These are phyloP conservation scores for Pyrgilauda ruficollis DNA, from an alignment of 2,113 vertebrate genomes.

Conservation along the genomic window DNA sequence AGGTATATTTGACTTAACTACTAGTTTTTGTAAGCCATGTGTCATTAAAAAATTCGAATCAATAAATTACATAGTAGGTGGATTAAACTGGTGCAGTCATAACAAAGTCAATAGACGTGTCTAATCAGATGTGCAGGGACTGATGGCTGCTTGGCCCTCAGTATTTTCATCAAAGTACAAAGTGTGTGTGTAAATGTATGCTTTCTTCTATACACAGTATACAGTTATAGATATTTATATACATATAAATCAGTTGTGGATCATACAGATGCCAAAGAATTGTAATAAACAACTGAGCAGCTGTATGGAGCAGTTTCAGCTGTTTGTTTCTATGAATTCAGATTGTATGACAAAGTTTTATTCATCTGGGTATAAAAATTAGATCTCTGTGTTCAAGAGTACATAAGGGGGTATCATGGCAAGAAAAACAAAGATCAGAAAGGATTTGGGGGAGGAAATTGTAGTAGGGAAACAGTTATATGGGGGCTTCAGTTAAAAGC, in stretches of 20 bases:
- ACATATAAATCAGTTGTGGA: neutral
- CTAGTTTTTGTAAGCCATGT: neutral
- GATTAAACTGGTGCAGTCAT: neutral
- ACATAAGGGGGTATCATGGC: neutral
- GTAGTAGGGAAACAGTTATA: neutral
- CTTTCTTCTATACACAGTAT: neutral
- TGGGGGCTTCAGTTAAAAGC: neutral
- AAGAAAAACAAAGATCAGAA: neutral
- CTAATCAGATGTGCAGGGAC: neutral
- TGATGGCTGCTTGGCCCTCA: neutral
- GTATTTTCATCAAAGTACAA: neutral
- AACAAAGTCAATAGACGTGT: neutral
- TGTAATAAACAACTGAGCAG: neutral
- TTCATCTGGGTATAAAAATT: neutral
- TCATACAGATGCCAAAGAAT: neutral
- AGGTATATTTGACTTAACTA: slow-evolving; percentile 22
- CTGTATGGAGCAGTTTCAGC: neutral
- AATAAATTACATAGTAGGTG: slow-evolving; percentile 23
- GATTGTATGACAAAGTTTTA: neutral
- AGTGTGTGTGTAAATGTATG: neutral
- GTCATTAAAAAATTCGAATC: neutral
- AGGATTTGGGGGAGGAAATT: neutral
- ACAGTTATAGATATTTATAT: neutral
- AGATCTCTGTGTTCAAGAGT: neutral
- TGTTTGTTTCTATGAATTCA: neutral